Evolutionary conservation across 2,113 vertebrate species (phyloP).

Genomic region (Gallinago media): DNA sequence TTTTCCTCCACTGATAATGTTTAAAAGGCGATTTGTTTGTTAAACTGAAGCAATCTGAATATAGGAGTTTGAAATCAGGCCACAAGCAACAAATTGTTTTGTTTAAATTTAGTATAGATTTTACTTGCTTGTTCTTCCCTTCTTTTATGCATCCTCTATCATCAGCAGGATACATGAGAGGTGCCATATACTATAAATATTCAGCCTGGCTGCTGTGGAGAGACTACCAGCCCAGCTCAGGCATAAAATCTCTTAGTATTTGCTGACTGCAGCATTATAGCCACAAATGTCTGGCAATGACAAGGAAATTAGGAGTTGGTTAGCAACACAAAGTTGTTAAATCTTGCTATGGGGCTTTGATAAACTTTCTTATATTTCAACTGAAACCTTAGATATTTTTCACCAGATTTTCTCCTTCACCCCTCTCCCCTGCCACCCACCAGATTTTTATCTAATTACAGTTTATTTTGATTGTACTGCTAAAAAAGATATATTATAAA

Average conservation of each 20-base stretch:
- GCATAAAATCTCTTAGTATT: slow-evolving; percentile 37
- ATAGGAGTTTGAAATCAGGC: slow-evolving; percentile 18
- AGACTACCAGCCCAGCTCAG: slow-evolving; percentile 2
- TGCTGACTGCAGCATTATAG: slow-evolving; percentile 58
- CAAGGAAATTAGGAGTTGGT: slow-evolving; percentile 56
- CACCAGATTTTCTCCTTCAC: background rate
- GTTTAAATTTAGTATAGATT: background rate
- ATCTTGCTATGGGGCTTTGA: background rate
- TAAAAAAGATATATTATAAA: background rate
- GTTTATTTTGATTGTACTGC: background rate
- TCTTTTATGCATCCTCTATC: background rate
- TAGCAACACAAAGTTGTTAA: slow-evolving; percentile 46
- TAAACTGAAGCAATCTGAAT: background rate
- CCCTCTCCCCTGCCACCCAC: no score
- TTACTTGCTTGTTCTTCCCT: background rate
- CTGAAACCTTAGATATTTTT: slow-evolving; percentile 10
- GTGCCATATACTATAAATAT: background rate
- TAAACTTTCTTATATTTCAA: slow-evolving; percentile 30
- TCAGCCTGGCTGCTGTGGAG: slow-evolving; percentile 16
- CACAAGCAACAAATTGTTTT: background rate
- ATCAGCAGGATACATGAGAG: background rate
- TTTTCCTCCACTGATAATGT: background rate
- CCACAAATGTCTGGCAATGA: slow-evolving; percentile 55
- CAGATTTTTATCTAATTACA: background rate
- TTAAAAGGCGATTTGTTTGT: background rate